A percentile compares a stretch with the other conserved stretches of the same genome.
These are phyloP conservation scores for Trachymyrmex cornetzi DNA, from an alignment of 1,140 invertebrate species.

Conservation along the genomic window DNA sequence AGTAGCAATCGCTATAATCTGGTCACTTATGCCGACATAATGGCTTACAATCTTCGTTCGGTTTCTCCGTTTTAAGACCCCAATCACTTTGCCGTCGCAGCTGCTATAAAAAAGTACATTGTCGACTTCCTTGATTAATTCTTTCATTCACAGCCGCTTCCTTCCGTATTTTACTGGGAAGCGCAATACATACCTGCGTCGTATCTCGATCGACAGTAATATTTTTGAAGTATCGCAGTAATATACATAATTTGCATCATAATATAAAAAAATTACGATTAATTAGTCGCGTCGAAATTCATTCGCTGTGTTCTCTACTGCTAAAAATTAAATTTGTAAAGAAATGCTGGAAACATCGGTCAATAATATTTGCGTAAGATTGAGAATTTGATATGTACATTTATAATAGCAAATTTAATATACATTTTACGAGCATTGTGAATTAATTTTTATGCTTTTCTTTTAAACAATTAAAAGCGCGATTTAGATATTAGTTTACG, in stretches of 20 bases:
- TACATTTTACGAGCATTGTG: conserved; percentile 82
- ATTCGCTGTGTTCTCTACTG: conserved; percentile 78
- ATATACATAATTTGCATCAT: background rate
- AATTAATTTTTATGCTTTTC: background rate
- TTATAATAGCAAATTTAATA: conserved; percentile 83
- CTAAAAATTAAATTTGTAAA: conserved; percentile 84
- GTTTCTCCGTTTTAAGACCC: conserved; percentile 34
- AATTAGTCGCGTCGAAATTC: conserved; percentile 77
- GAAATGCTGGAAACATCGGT: conserved; percentile 55
- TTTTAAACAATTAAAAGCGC: background rate
- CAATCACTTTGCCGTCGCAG: conserved; percentile 26
- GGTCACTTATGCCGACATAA: conserved; percentile 56
- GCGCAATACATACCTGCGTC: too few species aligned
- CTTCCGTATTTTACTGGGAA: conserved; percentile 19
- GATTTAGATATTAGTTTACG: background rate
- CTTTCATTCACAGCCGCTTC: conserved; percentile 70
- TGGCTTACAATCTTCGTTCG: conserved; percentile 36
- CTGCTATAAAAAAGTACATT: conserved; percentile 21
- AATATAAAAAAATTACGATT: conserved; percentile 77
- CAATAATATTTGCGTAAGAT: conserved; percentile 85
- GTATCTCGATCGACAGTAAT: conserved; percentile 32
- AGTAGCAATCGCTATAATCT: conserved; percentile 57
- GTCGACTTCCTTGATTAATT: conserved; percentile 59
- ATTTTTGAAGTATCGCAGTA: background rate
- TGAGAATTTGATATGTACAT: conserved; percentile 86